A percentile compares a stretch with the other conserved stretches of the same genome.
These are phyloP conservation scores for Myotis vivesi DNA, from an alignment of 2,797 vertebrate genomes.

Conservation along the genomic window DNA sequence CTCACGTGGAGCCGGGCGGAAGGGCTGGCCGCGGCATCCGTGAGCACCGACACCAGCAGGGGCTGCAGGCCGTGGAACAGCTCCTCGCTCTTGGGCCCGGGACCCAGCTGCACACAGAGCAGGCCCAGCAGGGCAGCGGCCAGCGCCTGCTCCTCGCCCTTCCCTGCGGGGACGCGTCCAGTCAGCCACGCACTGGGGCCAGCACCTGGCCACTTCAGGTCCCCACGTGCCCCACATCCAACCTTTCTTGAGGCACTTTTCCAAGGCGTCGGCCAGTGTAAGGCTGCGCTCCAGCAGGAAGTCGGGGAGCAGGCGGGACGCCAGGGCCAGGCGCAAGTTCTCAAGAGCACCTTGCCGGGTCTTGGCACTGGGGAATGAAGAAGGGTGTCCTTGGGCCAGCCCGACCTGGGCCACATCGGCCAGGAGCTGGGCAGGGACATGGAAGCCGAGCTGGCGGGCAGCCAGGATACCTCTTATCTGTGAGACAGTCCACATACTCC, in stretches of 20 bases:
- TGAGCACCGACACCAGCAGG: conserved; percentile 89
- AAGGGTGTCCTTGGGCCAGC: neutral
- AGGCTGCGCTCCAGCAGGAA: conserved; percentile 92
- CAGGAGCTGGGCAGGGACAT: neutral
- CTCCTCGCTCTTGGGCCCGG: conserved; percentile 91
- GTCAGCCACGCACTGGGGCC: neutral
- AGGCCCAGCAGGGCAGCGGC: conserved; percentile 90
- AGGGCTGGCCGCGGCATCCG: conserved; percentile 87
- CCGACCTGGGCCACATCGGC: neutral
- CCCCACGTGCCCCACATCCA: neutral
- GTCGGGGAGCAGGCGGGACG: conserved; percentile 88
- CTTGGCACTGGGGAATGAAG: conserved; percentile 83
- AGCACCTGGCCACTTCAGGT: neutral
- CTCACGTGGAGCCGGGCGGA: conserved; percentile 94
- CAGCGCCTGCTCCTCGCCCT: conserved; percentile 93
- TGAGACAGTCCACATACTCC: conserved; percentile 92
- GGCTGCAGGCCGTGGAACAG: conserved; percentile 90
- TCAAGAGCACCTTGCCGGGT: conserved; percentile 90
- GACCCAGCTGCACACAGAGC: conserved; percentile 94
- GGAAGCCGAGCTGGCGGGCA: neutral
- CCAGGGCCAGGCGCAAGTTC: conserved; percentile 90
- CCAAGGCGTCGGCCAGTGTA: conserved; percentile 91
- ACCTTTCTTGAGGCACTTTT: conserved; percentile 91
- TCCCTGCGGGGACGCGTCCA: conserved; percentile 84
- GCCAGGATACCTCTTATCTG: conserved; percentile 91